phyloP scores from a whole-genome alignment of 2,888 invertebrate genomes.

The Campoletis raptor region DNA sequence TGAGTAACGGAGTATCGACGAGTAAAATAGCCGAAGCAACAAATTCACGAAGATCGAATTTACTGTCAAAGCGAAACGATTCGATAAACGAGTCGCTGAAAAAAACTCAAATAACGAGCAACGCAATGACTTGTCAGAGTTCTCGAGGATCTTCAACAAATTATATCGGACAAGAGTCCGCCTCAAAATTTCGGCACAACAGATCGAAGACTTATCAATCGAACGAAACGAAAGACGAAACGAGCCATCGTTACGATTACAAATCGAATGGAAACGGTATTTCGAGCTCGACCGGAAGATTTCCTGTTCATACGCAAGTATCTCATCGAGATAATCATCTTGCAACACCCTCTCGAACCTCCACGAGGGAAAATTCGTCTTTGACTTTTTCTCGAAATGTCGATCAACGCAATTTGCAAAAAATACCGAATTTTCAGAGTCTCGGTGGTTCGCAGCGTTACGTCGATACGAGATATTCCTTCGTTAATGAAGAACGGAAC shows the following conservation, averaged over 20 bases:
- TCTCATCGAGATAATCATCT: slow-evolving; percentile 31
- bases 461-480: slow-evolving; percentile 78
- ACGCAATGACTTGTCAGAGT: slow-evolving; percentile 7
- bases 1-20: slow-evolving; percentile 18
- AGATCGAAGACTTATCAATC: slow-evolving; percentile 74
- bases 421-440: slow-evolving; percentile 77
- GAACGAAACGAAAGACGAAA: slow-evolving; percentile 61
- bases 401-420: slow-evolving; percentile 70
- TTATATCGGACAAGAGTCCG: slow-evolving; percentile 60
- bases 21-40: slow-evolving; percentile 13
- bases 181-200: slow-evolving; percentile 72
- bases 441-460: slow-evolving; percentile 70
- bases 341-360: slow-evolving; percentile 46
- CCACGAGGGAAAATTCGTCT: slow-evolving; percentile 69
- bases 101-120: slow-evolving; percentile 1
- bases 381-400: slow-evolving; percentile 72
- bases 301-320: slow-evolving; percentile 66
- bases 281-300: slow-evolving; percentile 66
- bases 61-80: slow-evolving; percentile 36
- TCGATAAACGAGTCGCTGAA: slow-evolving; percentile 42
- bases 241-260: slow-evolving; percentile 73
- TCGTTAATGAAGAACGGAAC: slow-evolving; percentile 77
- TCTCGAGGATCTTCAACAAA: neutral
- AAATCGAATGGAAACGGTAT: slow-evolving; percentile 66
- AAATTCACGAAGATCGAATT: neutral